A percentile compares a stretch with the other conserved stretches of the same genome.
Conservation (phyloP, 1,140 invertebrate genomes). For the Sinonovacula constricta region DNA sequence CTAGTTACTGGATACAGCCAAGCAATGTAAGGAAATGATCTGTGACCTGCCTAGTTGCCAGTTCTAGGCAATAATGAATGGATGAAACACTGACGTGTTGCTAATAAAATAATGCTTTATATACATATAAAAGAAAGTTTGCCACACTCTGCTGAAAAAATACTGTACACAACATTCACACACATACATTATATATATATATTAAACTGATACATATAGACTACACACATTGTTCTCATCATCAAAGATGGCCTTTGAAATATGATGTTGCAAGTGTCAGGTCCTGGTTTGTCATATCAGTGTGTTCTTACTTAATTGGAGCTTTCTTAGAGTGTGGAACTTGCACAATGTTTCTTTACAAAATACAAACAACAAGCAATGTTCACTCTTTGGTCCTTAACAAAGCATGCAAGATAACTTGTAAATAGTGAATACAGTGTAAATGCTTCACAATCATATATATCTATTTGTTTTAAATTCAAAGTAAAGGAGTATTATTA, state of each 20-base stretch:
- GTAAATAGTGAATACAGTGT: no score
- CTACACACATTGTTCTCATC: no score
- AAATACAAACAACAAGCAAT: no score
- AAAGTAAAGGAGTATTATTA: no score
- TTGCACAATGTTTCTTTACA: not conserved
- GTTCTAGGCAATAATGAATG: not conserved
- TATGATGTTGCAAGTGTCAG: not conserved
- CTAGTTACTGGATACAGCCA: no score
- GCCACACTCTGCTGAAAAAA: not conserved
- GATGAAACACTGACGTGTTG: not conserved
- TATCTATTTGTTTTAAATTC: no score
- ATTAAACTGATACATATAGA: not conserved
- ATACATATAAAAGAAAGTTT: not conserved
- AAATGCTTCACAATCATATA: no score
- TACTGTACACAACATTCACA: not conserved
- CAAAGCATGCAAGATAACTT: no score
- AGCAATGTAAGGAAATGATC: not conserved
- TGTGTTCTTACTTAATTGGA: not conserved
- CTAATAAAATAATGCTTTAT: not conserved
- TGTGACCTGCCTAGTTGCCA: not conserved
- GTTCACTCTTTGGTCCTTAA: no score
- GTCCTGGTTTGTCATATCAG: not conserved
- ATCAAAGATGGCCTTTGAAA: no score
- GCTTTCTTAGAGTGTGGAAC: not conserved
- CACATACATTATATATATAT: not conserved